phyloP scores from a whole-genome alignment of 2,113 vertebrate genomes.

The Recurvirostra avosetta region DNA sequence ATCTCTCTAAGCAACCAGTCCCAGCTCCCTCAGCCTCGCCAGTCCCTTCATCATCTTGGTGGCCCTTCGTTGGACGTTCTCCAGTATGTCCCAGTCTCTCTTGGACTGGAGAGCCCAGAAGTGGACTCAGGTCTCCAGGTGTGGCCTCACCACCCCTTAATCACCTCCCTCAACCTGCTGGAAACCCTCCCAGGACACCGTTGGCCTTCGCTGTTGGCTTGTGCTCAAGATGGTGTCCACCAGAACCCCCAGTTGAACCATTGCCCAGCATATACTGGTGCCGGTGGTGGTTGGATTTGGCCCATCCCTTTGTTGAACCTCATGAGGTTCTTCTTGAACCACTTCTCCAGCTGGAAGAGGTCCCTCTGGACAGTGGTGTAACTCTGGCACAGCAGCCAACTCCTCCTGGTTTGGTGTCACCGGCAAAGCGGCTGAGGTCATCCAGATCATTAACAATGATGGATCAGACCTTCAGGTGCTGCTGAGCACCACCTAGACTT shows the following conservation, averaged over 20 bases:
- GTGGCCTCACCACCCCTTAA: background rate
- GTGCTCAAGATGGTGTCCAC: background rate
- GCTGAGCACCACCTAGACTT: background rate
- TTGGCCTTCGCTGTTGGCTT: background rate
- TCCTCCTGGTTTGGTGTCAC: background rate
- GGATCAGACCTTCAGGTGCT: too few species aligned
- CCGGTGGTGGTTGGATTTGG: fast-evolving
- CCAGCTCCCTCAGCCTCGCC: background rate
- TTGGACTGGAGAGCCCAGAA: background rate
- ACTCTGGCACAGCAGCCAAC: background rate
- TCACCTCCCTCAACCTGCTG: background rate
- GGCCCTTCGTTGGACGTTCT: background rate
- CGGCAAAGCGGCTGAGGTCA: background rate
- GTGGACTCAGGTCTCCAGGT: background rate
- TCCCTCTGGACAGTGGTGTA: fast-evolving
- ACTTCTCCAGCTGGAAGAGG: background rate
- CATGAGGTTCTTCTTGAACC: background rate
- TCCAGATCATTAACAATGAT: fast-evolving
- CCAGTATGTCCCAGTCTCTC: background rate
- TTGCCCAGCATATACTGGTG: fast-evolving
- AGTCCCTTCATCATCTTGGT: background rate
- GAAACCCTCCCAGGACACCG: background rate
- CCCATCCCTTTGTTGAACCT: background rate
- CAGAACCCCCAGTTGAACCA: too few species aligned
- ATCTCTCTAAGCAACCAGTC: background rate